Evolutionary conservation across 2,888 invertebrate species (phyloP).

Genomic region (Lacanobia oleracea): DNA sequence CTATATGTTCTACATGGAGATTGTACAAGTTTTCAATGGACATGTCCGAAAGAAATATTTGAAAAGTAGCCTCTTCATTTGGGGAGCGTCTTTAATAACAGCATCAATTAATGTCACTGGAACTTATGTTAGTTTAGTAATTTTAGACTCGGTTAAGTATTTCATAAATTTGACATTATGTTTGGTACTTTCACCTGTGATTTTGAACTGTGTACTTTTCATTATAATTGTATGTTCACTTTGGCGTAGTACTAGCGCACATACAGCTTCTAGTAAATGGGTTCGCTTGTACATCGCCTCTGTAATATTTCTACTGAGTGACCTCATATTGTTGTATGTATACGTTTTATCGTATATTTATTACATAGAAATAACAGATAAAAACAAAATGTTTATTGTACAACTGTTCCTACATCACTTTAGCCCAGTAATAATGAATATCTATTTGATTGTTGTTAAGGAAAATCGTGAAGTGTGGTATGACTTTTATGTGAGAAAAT

Average conservation of each 20-base stretch:
- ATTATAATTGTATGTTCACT: slow-evolving; percentile 1
- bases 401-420: slow-evolving; percentile 5
- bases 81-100: not conserved
- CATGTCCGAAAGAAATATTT: not conserved
- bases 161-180: not conserved
- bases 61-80: slow-evolving; percentile 13
- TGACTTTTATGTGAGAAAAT: slow-evolving; percentile 5
- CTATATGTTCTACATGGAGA: slow-evolving; percentile 16
- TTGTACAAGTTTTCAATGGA: slow-evolving; percentile 22
- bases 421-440: not conserved
- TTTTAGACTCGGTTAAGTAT: not conserved
- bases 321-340: not conserved
- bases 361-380: not conserved
- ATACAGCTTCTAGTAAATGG: not conserved
- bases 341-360: not conserved
- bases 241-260: not conserved
- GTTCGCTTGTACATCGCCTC: slow-evolving; percentile 7
- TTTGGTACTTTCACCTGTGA: not conserved
- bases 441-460: slow-evolving; percentile 9
- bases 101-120: not conserved
- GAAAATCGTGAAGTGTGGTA: slow-evolving; percentile 10
- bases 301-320: slow-evolving; percentile 12
- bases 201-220: slow-evolving; percentile 6
- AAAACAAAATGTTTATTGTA: not conserved
- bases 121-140: not conserved